Percentiles rank a stretch among this genome's conserved stretches.
Evolutionary conservation across 2,888 invertebrate genomes (phyloP).

Genomic region (Icerya purchasi): DNA sequence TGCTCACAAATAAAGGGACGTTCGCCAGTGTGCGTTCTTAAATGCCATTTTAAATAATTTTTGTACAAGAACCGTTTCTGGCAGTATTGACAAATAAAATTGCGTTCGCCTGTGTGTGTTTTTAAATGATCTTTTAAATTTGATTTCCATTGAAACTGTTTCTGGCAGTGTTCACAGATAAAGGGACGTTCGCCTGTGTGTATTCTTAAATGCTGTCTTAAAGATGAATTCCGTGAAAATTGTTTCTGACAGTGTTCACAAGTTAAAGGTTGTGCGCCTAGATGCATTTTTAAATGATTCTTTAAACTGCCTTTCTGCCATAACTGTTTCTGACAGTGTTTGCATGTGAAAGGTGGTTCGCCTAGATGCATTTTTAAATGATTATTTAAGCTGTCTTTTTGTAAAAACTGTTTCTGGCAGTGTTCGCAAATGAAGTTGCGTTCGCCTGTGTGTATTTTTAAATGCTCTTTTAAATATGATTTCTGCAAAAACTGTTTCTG

Average conservation of each 20-base stretch:
- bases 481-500: background rate
- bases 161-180: background rate
- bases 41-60: background rate
- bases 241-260: background rate
- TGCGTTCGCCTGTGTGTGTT: background rate
- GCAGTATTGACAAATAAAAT: background rate
- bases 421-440: background rate
- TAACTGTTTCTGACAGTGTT: background rate
- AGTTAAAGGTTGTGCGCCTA: background rate
- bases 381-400: background rate
- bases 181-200: background rate
- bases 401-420: background rate
- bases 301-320: background rate
- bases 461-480: background rate
- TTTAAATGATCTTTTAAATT: background rate
- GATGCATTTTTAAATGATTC: background rate
- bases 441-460: background rate
- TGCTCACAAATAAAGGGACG: background rate
- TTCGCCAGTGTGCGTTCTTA: background rate
- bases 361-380: background rate
- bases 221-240: background rate
- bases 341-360: background rate
- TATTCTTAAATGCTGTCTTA: background rate
- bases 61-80: background rate
- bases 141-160: background rate